phyloP scores from a whole-genome alignment of 2,113 vertebrate genomes.

The Lucifuga dentata region DNA sequence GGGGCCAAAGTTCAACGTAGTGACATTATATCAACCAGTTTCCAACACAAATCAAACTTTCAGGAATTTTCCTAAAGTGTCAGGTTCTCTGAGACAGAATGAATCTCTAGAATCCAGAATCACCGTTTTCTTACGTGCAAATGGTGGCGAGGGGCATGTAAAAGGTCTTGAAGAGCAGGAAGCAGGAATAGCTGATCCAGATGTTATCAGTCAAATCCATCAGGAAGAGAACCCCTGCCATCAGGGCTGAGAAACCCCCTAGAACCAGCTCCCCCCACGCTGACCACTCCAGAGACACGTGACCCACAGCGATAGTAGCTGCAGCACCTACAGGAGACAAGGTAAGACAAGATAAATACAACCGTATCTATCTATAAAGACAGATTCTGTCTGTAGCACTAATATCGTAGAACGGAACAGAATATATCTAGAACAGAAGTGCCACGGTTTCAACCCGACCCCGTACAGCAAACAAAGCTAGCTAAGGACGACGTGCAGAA shows the following conservation, averaged over 20 bases:
- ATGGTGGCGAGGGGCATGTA: slow-evolving; percentile 89
- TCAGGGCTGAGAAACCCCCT: slow-evolving; percentile 83
- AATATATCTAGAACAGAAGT: too few relatives aligned
- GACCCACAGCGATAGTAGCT: slow-evolving; percentile 85
- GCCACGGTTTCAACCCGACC: too few relatives aligned
- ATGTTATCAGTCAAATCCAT: slow-evolving; percentile 85
- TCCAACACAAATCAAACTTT: too few relatives aligned
- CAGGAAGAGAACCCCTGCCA: slow-evolving; percentile 82
- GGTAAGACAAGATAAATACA: too few relatives aligned
- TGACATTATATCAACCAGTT: too few relatives aligned
- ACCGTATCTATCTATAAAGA: too few relatives aligned
- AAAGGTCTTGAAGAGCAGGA: slow-evolving; percentile 85
- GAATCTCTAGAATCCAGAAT: neutral
- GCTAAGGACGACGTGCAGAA: too few relatives aligned
- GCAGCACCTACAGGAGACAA: slow-evolving; percentile 88
- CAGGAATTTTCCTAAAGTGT: too few relatives aligned
- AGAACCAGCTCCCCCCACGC: slow-evolving; percentile 85
- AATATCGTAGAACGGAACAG: too few relatives aligned
- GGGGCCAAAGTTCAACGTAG: neutral
- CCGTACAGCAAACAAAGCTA: too few relatives aligned
- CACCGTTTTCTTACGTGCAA: slow-evolving; percentile 87
- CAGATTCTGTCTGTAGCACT: too few relatives aligned
- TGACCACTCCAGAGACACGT: slow-evolving; percentile 85
- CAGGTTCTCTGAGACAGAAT: too few relatives aligned
- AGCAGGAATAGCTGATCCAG: slow-evolving; percentile 86